Percentiles rank a stretch among this genome's conserved stretches.
These are phyloP conservation scores for Poecile montanus DNA, from an alignment of 2,797 vertebrate genomes.

Conservation along the genomic window DNA sequence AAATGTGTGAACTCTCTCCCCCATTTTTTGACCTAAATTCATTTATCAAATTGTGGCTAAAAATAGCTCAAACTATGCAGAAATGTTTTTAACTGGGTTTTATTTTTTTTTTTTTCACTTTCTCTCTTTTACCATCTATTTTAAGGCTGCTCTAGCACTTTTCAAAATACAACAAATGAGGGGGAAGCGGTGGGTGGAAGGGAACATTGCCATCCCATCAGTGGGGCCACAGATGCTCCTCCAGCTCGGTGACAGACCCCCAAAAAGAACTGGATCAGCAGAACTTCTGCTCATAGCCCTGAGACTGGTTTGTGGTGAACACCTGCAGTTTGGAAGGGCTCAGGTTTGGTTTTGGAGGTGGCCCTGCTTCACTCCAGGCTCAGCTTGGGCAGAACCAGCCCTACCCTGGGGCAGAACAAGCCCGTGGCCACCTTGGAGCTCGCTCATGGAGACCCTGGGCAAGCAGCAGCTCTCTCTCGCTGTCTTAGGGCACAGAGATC, in stretches of 20 bases:
- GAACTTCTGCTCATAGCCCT: background rate
- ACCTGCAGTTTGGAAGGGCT: background rate
- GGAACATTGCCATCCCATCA: background rate
- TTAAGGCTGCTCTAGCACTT: background rate
- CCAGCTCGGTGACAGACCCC: background rate
- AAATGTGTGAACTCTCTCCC: background rate
- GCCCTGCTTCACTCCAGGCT: background rate
- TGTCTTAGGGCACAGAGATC: fast-evolving
- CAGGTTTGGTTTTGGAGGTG: background rate
- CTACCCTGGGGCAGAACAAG: background rate
- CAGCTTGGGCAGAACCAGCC: background rate
- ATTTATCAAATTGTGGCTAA: slow-evolving; percentile 24
- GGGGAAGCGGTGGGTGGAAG: background rate
- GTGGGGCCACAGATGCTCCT: background rate
- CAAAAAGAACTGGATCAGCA: background rate
- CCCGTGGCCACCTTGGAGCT: background rate
- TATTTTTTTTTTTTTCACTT: background rate
- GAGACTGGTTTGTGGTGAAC: too few species aligned
- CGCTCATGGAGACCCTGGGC: background rate
- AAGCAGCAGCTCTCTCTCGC: background rate
- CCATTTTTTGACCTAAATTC: slow-evolving; percentile 35
- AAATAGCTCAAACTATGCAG: background rate
- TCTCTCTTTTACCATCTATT: background rate
- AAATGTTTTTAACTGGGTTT: background rate
- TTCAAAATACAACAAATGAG: background rate